Conservation (phyloP, 2,888 invertebrate genomes). For the Pteria penguin region DNA sequence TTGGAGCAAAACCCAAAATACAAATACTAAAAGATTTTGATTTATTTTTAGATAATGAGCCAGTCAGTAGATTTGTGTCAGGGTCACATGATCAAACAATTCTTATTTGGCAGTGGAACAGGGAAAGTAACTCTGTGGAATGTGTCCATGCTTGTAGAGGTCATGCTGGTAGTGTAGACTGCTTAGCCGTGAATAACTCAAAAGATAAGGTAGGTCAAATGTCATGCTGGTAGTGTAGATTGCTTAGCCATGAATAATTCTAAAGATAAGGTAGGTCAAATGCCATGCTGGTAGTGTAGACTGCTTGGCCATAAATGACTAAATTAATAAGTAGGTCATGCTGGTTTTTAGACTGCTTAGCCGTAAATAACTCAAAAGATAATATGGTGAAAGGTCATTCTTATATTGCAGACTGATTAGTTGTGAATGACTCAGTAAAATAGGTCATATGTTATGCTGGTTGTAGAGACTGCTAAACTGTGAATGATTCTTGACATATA, state of each 20-base stretch:
- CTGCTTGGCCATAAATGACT: conserved; percentile 88
- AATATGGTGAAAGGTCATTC: too few species aligned
- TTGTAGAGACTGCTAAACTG: conserved; percentile 94
- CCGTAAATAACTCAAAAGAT: too few species aligned
- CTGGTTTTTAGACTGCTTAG: too few species aligned
- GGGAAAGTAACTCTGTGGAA: conserved; percentile 83
- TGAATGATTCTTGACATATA: too few species aligned
- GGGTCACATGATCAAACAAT: conserved; percentile 96
- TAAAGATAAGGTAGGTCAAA: conserved; percentile 80
- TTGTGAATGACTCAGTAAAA: too few species aligned
- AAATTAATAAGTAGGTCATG: conserved; percentile 74
- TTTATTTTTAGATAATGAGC: conserved; percentile 31
- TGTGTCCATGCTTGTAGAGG: conserved; percentile 91
- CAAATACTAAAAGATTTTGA: too few species aligned
- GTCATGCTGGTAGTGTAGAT: conserved; percentile 96
- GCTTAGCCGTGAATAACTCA: conserved; percentile 88
- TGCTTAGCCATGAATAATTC: conserved; percentile 89
- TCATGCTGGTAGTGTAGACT: conserved; percentile 95
- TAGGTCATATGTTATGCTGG: conserved; percentile 90
- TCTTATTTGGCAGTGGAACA: conserved; percentile 89
- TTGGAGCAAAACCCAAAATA: too few species aligned
- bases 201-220: conserved; percentile 82
- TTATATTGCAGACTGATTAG: too few species aligned
- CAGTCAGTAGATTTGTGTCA: conserved; percentile 78
- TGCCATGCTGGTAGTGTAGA: conserved; percentile 97